Base-by-base conservation (phyloP, 2,888 invertebrate genomes). In the Agrochola lota region DNA sequence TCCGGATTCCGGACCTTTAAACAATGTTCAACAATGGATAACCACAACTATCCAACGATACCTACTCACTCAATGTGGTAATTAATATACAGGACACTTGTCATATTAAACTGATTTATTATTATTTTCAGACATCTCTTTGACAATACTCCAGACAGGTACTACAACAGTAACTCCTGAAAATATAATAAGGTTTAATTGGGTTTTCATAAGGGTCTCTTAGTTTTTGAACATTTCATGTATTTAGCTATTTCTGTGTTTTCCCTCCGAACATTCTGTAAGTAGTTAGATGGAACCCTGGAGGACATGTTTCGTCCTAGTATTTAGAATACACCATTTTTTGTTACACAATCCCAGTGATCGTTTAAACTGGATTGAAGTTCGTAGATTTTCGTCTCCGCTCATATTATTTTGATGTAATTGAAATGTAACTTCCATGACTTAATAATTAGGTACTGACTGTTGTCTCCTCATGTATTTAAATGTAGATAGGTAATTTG, bases 401-500 rank as follows among this genome's bases (percentile, higher is more conserved):
- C 8, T 62, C 23, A 35, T 46, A 57, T 43, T 74, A 55, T 52
- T 74, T 59, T 75, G 49, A 49, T 57, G 20, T 52, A 20, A 52
- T 23, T 30, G 1, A 20, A 62, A 30, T 17, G 9, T 70, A 73
- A 43, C 23, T 40, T 43, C 55, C 43, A 68, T 66, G 8, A 66
- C 63, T 6, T 68, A 40, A n/a, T 62, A 0, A 26, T 26, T 68
- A 68, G 15, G 69, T 81, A 81, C 70, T 77, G 23, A 71, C 23
- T 80, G 77, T 70, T 59, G 67, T 67, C 55, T 70, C 59, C 35
- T 62, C 69, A 70, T 73, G 55, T 79, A 80, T 72, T 35, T 67
- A 73, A 66, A 35, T 63, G 69, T 84, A 71, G 80, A 66, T 74
- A 71, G 76, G 70, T 82, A 71, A 49, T 67, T 71, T 69, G 15